Conservation (phyloP, 2,888 invertebrate genomes). For the Drosophila planitibia region DNA sequence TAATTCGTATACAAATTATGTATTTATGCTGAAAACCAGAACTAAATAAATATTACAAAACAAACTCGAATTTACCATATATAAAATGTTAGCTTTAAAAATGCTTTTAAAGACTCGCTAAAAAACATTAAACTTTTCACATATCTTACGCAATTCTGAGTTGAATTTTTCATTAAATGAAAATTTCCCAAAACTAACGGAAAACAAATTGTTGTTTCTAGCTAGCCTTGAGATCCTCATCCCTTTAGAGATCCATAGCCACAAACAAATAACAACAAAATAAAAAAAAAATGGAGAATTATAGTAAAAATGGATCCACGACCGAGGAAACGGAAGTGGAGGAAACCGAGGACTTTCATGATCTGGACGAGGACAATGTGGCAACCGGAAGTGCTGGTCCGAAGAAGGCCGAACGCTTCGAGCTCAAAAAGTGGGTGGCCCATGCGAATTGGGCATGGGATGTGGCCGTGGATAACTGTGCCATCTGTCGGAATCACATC, state of each 20-base stretch:
- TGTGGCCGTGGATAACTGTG: constrained; percentile 99
- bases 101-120: background rate
- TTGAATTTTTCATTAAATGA: background rate
- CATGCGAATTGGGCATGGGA: constrained; percentile 99
- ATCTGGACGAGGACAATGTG: constrained; percentile 82
- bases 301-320: constrained; percentile 38
- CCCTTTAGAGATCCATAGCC: background rate
- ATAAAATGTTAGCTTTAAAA: background rate
- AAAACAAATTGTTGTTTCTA: background rate
- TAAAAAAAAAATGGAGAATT: constrained; percentile 26
- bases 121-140: background rate
- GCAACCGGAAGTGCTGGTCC: constrained; percentile 89
- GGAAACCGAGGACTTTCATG: constrained; percentile 91
- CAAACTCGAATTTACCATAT: background rate
- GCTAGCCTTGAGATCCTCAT: constrained; percentile 3
- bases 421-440: constrained; percentile 99
- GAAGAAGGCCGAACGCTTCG: constrained; percentile 96
- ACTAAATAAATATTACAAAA: constrained; percentile 42
- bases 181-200: background rate
- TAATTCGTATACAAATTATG: constrained; percentile 61
- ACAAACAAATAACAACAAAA: background rate
- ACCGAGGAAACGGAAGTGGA: constrained; percentile 92
- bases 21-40: constrained; percentile 67
- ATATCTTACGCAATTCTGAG: background rate
- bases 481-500: constrained; percentile 99